Percentiles rank a stretch among this genome's conserved stretches.
Evolutionary conservation across 1,140 invertebrate genomes (phyloP).

Genomic region (Aphelinus atriplicis): DNA sequence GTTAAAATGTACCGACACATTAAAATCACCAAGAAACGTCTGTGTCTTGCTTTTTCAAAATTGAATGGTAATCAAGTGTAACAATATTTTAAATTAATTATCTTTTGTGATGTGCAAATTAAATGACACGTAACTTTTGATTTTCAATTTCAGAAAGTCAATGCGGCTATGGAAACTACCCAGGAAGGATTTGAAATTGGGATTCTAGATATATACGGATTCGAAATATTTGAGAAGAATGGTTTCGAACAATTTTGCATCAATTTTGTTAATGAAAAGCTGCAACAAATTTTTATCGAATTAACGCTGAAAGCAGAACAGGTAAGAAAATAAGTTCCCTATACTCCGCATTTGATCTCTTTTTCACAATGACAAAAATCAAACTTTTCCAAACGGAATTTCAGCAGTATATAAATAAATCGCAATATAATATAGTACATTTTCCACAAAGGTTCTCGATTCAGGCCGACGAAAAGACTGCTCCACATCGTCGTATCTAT

Average conservation of each 20-base stretch:
- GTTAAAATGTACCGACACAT: too few species aligned
- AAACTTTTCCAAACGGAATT: not conserved
- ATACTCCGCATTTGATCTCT: too few species aligned
- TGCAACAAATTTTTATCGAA: constrained; percentile 85
- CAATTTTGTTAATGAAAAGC: constrained; percentile 90
- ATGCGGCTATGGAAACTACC: constrained; percentile 72
- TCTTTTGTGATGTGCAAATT: too few species aligned
- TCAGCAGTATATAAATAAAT: not conserved
- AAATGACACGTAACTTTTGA: not conserved
- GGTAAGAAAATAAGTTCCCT: constrained; percentile 52
- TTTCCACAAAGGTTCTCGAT: too few species aligned
- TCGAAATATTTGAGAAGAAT: constrained; percentile 79
- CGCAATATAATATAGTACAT: not conserved
- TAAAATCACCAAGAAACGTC: too few species aligned
- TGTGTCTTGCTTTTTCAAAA: too few species aligned
- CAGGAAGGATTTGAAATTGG: constrained; percentile 66
- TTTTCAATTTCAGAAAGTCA: constrained; percentile 67
- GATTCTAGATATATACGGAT: constrained; percentile 79
- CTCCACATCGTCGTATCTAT: too few species aligned
- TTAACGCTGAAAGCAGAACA: constrained; percentile 80
- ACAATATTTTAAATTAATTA: too few species aligned
- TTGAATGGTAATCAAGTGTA: too few species aligned
- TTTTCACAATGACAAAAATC: too few species aligned
- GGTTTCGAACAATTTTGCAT: constrained; percentile 94
- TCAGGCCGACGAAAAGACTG: too few species aligned